phyloP scores from a whole-genome alignment of 2,797 vertebrate species.

The Carcharodon carcharias region DNA sequence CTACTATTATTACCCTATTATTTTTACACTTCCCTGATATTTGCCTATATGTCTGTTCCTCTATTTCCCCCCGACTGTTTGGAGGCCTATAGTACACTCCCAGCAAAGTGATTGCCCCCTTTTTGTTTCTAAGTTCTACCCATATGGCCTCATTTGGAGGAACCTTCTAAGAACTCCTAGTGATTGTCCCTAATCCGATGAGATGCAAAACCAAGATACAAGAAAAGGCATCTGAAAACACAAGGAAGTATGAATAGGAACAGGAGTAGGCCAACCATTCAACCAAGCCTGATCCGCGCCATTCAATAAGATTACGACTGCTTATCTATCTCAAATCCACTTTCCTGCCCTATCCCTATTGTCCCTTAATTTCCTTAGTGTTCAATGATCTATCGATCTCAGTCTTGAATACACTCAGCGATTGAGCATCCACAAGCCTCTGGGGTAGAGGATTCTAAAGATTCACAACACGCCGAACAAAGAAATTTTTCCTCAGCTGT shows the following conservation, averaged over 20 bases:
- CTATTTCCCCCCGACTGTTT: no score
- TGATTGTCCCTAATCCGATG: neutral
- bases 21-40: no score
- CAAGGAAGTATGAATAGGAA: neutral
- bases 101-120: no score
- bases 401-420: neutral
- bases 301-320: neutral
- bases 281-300: neutral
- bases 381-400: neutral
- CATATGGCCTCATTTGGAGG: no score
- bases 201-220: neutral
- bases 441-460: neutral
- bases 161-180: neutral
- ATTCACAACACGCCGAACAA: neutral
- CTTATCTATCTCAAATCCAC: neutral
- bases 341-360: neutral
- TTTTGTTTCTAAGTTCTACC: no score
- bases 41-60: no score
- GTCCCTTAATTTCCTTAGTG: neutral
- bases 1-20: no score
- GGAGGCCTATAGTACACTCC: no score
- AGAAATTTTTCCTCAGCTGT: neutral
- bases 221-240: neutral
- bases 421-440: neutral
- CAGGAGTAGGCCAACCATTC: neutral